Conservation (phyloP, 1,140 invertebrate genomes). For the Rhysida immarginata region DNA sequence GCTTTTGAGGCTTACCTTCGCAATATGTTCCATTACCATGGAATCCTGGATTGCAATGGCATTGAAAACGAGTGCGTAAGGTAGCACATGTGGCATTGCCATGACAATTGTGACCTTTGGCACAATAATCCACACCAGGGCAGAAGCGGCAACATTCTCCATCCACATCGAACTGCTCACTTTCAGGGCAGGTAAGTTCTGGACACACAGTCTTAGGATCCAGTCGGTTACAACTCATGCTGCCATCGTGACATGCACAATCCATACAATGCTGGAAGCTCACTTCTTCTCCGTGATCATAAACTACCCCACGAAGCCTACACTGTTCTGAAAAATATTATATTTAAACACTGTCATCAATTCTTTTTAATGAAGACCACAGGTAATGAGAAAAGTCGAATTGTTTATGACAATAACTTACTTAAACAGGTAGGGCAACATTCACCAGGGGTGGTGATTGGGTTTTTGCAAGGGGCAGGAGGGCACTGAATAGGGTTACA, state of each 20-base stretch:
- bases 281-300: slow-evolving; percentile 64
- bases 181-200: slow-evolving; percentile 53
- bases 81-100: slow-evolving; percentile 68
- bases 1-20: slow-evolving; percentile 40
- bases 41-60: slow-evolving; percentile 66
- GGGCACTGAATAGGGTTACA: slow-evolving; percentile 64
- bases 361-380: slow-evolving; percentile 3
- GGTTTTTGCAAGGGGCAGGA: slow-evolving; percentile 55
- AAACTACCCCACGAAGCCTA: slow-evolving; percentile 51
- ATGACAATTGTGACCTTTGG: slow-evolving; percentile 61
- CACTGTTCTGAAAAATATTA: slow-evolving; percentile 48
- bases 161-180: slow-evolving; percentile 58
- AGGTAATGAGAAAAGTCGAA: background rate
- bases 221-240: slow-evolving; percentile 55
- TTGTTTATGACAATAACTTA: slow-evolving; percentile 37
- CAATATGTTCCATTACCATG: slow-evolving; percentile 60
- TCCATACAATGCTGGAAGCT: slow-evolving; percentile 46
- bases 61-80: slow-evolving; percentile 64
- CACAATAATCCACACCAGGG: slow-evolving; percentile 75
- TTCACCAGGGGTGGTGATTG: slow-evolving; percentile 52
- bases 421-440: slow-evolving; percentile 74
- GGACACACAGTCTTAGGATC: slow-evolving; percentile 61
- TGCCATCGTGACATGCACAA: slow-evolving; percentile 60
- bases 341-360: slow-evolving; percentile 12
- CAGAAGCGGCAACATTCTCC: slow-evolving; percentile 83